phyloP scores from a whole-genome alignment of 2,888 invertebrate genomes.

The Eucera pruinosa region DNA sequence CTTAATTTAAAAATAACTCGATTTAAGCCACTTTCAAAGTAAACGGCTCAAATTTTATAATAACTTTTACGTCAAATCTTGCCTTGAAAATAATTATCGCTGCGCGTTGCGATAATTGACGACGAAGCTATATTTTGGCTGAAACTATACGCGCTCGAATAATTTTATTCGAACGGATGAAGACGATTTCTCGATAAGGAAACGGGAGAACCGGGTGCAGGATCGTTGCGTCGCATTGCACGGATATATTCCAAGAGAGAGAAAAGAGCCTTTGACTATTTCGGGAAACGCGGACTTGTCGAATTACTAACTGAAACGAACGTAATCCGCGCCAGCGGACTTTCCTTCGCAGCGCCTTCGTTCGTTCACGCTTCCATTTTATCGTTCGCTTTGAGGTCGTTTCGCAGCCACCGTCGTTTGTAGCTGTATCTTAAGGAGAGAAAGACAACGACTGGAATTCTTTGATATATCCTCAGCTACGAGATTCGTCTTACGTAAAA shows the following conservation, averaged over 20 bases:
- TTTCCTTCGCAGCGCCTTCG: background rate
- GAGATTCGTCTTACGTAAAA: constrained; percentile 18
- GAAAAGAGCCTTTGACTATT: background rate
- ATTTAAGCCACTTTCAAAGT: too few relatives aligned
- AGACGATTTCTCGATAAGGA: constrained; percentile 38
- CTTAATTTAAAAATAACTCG: too few relatives aligned
- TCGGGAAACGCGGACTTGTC: constrained; percentile 6
- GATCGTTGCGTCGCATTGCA: constrained; percentile 12
- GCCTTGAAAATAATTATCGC: too few relatives aligned
- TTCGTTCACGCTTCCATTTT: constrained; percentile 7
- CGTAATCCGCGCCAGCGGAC: constrained; percentile 33
- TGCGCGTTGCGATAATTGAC: too few relatives aligned
- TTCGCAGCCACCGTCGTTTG: background rate
- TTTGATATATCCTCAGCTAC: constrained; percentile 8
- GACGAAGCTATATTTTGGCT: too few relatives aligned
- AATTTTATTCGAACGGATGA: background rate
- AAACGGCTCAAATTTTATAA: too few relatives aligned
- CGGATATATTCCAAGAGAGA: background rate
- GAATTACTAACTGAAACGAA: constrained; percentile 29
- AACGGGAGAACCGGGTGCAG: background rate
- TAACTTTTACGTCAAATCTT: too few relatives aligned
- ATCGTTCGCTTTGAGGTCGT: constrained; percentile 22
- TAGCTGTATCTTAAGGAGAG: background rate
- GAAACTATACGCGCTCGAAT: too few relatives aligned
- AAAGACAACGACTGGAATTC: background rate